Conservation (phyloP, 2,797 vertebrate species). For the Parauchenoglanis punctatus region DNA sequence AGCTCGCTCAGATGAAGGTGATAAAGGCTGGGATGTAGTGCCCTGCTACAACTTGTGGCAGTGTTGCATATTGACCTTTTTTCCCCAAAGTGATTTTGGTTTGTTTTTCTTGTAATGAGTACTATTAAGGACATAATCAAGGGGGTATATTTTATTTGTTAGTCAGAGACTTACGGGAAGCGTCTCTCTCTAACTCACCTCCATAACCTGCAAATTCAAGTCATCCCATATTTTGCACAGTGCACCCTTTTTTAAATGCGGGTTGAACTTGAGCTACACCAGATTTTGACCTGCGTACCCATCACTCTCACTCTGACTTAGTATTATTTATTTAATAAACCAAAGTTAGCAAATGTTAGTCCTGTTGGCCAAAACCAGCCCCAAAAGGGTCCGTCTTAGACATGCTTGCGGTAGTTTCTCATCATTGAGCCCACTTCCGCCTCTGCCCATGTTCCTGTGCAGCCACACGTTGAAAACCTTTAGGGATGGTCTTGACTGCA, state of each 20-base stretch:
- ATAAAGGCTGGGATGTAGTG: neutral
- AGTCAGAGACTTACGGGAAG: too few relatives aligned
- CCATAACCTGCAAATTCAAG: too few relatives aligned
- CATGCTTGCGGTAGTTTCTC: neutral
- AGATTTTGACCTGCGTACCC: neutral
- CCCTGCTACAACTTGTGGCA: neutral
- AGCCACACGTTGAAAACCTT: neutral
- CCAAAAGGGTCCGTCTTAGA: too few relatives aligned
- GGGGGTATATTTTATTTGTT: too few relatives aligned
- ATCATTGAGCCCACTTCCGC: neutral
- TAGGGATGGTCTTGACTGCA: neutral
- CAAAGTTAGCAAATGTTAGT: neutral
- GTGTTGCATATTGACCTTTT: neutral
- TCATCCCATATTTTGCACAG: too few relatives aligned
- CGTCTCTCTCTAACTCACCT: too few relatives aligned
- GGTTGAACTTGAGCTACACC: neutral
- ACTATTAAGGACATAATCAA: too few relatives aligned
- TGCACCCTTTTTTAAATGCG: neutral
- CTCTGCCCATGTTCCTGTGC: neutral
- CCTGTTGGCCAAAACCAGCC: neutral
- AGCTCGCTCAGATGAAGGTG: slow-evolving; percentile 57
- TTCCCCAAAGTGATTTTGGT: too few relatives aligned
- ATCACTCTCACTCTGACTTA: neutral
- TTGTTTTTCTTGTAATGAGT: too few relatives aligned
- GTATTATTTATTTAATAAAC: neutral